Conservation (phyloP, 2,888 invertebrate species). For the Tetanocera ferruginea region DNA sequence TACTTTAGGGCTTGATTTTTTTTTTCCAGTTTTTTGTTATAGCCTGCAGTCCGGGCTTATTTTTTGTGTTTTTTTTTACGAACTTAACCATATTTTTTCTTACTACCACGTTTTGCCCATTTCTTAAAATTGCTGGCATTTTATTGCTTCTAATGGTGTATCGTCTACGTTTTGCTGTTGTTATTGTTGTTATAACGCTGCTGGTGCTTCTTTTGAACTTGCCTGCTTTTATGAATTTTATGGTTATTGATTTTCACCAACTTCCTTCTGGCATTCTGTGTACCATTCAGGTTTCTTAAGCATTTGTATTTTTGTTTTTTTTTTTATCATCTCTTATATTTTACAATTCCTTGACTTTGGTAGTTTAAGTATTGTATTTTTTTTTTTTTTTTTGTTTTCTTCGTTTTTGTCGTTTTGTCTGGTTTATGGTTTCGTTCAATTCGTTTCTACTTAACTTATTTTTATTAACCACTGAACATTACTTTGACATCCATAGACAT, state of each 20-base stretch:
- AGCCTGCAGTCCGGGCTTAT: not conserved
- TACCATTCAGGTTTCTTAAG: not conserved
- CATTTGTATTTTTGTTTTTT: not conserved
- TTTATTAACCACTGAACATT: conserved; percentile 4
- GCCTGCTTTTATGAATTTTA: conserved; percentile 31
- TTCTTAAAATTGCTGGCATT: conserved; percentile 10
- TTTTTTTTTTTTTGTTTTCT: not conserved
- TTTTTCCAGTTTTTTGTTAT: not conserved
- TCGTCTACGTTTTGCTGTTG: conserved; percentile 11
- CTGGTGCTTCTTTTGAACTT: conserved; percentile 21
- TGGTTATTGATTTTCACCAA: conserved; percentile 31
- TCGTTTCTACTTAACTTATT: conserved; percentile 5
- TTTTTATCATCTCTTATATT: too few species aligned
- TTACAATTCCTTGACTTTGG: not conserved
- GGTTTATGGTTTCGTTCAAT: not conserved
- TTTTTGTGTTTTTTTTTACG: not conserved
- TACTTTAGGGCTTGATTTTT: not conserved
- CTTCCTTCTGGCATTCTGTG: not conserved
- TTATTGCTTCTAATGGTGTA: conserved; percentile 21
- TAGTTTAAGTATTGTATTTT: not conserved
- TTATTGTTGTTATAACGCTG: not conserved
- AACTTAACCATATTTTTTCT: not conserved
- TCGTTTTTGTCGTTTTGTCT: not conserved
- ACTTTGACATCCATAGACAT: not conserved
- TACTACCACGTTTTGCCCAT: not conserved